Conservation (phyloP, 2,797 vertebrate species). For the Triplophysa yarkandensis region DNA sequence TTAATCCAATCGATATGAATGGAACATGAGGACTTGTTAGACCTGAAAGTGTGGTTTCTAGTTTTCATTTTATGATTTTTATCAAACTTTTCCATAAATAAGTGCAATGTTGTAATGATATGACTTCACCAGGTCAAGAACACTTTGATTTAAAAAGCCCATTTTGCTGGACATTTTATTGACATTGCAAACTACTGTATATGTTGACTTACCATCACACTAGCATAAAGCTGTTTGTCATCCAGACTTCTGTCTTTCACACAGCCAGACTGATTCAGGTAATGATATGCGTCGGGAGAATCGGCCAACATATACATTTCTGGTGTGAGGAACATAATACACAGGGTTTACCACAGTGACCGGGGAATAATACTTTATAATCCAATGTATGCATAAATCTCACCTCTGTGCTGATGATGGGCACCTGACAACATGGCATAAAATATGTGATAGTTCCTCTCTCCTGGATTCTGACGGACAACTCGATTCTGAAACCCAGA, state of each 20-base stretch:
- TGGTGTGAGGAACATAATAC: constrained; percentile 50
- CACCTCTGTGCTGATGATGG: constrained; percentile 81
- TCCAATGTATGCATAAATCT: constrained; percentile 38
- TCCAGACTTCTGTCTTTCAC: constrained; percentile 81
- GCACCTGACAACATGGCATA: constrained; percentile 86
- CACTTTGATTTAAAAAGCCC: no score
- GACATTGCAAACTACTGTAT: background rate
- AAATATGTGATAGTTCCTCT: constrained; percentile 93
- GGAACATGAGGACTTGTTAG: no score
- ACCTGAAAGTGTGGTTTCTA: no score
- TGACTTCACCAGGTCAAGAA: no score
- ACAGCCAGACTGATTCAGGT: constrained; percentile 87
- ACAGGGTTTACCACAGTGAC: background rate
- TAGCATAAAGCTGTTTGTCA: constrained; percentile 82
- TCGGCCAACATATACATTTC: constrained; percentile 81
- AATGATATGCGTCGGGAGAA: constrained; percentile 78
- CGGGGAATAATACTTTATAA: background rate
- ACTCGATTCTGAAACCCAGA: constrained; percentile 83
- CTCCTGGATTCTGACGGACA: constrained; percentile 88
- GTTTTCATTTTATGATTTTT: no score
- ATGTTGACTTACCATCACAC: constrained; percentile 83
- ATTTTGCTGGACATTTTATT: no score
- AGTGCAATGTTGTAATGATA: no score
- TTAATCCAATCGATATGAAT: no score
- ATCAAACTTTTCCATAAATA: no score